Base-by-base conservation (phyloP, 2,888 invertebrate species). In the Pyrgus malvae region DNA sequence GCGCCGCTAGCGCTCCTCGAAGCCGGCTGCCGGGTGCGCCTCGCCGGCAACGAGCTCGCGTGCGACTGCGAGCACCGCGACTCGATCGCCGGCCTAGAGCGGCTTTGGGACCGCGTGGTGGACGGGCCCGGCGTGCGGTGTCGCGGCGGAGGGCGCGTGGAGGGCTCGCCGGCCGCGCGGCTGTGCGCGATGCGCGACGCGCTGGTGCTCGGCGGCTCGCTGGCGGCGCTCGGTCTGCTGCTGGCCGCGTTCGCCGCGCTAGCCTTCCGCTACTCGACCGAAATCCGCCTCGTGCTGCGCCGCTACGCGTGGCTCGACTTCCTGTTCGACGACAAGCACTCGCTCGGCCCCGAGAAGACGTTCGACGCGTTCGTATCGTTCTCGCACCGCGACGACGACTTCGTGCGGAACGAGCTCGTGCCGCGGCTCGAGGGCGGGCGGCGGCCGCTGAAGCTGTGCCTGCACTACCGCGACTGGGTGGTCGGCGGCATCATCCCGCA, bases 281-380 rank as follows among this genome's bases (percentile, higher is more conserved):
- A 38, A 11, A 38, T 38, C 38, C 38, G 38, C 6, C 38, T 38
- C 17, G 38, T 38, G n/a, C 38, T 38, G 6, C 38, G 38, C 11
- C 17, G 38, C 9, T 38, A 19, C 38, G 38, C 17, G 6, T 38
- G 38, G 38, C 38, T 38, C 19, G 23, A 41, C 11, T 41, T 41
- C 41, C 25, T 41, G 8, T 41, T 41, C 25, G 14, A 41, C 8
- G 23, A 41, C 14, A 41, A 23, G 8, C 11, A 14, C 11, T 19
- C 38, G n/a, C 38, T 38, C 4, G 38, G 38, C n/a, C n/a, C 38
- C 16, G 38, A 38, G 8, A 38, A 38, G 38, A 38, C 21, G 8
- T 96, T 94, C 74, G 96, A 97, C 74, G 95, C 95, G 0, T 97
- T 97, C 74, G 89, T 97, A 48, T 95, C 96, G 61, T 96, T 93